phyloP scores from a whole-genome alignment of 2,888 invertebrate species.

The Apoderus coryli region DNA sequence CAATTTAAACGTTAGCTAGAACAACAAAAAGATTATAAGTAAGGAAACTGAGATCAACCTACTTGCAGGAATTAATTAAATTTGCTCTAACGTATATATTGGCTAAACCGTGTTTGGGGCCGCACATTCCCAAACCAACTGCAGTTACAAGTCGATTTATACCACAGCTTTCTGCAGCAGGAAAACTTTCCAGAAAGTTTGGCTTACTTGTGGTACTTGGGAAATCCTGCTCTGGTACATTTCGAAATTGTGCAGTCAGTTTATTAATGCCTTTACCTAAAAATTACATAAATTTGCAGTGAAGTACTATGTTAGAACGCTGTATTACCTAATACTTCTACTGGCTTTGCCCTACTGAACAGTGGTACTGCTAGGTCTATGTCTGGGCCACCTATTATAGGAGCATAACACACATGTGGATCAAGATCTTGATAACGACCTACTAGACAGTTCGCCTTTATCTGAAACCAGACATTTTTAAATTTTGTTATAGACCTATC shows the following conservation, averaged over 20 bases:
- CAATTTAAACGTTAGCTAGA: neutral
- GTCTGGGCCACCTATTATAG: conserved; percentile 49
- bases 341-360: conserved; percentile 42
- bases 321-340: conserved; percentile 27
- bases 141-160: conserved; percentile 26
- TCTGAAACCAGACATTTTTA: too few relatives aligned
- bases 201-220: conserved; percentile 15
- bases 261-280: conserved; percentile 11
- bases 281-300: conserved; percentile 5
- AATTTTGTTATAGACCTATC: neutral
- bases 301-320: neutral
- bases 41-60: too few relatives aligned
- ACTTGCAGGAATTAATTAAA: conserved; percentile 25
- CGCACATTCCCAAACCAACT: conserved; percentile 27
- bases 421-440: conserved; percentile 42
- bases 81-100: conserved; percentile 26
- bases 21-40: too few relatives aligned
- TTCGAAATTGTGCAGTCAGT: conserved; percentile 19
- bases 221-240: conserved; percentile 17
- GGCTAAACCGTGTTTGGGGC: conserved; percentile 23
- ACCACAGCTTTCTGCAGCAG: conserved; percentile 22
- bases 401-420: conserved; percentile 43
- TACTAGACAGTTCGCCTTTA: conserved; percentile 46
- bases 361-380: conserved; percentile 49
- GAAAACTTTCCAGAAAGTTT: conserved; percentile 14